Percentiles rank a stretch among this genome's conserved stretches.
Evolutionary conservation across 2,113 vertebrate species (phyloP).

Genomic region (Phalacrocorax brasilianus): DNA sequence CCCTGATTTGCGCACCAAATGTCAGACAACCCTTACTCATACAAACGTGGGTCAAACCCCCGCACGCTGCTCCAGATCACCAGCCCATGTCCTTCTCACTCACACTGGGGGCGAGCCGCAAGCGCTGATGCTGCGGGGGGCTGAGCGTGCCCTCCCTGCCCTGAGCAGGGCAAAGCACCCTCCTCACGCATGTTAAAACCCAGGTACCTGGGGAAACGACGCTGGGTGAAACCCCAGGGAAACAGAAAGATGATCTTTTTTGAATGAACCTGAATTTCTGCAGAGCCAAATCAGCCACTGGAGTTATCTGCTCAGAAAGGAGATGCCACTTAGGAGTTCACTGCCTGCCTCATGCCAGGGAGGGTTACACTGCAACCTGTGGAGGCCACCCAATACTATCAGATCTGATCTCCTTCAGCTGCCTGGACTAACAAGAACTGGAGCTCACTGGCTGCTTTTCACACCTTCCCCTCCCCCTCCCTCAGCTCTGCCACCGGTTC

Average conservation of each 20-base stretch:
- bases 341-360: background rate
- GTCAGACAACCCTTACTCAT: background rate
- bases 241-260: background rate
- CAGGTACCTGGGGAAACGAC: background rate
- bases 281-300: fast-evolving
- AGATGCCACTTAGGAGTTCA: background rate
- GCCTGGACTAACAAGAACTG: background rate
- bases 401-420: background rate
- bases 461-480: background rate
- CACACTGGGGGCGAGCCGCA: fast-evolving
- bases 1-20: background rate
- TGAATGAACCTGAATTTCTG: background rate
- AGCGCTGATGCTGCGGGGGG: fast-evolving
- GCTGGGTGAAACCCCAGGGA: background rate
- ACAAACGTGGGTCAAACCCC: background rate
- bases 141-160: background rate
- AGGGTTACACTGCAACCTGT: background rate
- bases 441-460: background rate
- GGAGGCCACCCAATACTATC: too few species aligned
- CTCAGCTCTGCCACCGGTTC: background rate
- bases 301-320: background rate
- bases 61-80: fast-evolving
- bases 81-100: background rate
- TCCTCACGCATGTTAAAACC: background rate
- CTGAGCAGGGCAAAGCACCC: background rate